phyloP scores from a whole-genome alignment of 2,797 vertebrate genomes.

The Gila robusta region DNA sequence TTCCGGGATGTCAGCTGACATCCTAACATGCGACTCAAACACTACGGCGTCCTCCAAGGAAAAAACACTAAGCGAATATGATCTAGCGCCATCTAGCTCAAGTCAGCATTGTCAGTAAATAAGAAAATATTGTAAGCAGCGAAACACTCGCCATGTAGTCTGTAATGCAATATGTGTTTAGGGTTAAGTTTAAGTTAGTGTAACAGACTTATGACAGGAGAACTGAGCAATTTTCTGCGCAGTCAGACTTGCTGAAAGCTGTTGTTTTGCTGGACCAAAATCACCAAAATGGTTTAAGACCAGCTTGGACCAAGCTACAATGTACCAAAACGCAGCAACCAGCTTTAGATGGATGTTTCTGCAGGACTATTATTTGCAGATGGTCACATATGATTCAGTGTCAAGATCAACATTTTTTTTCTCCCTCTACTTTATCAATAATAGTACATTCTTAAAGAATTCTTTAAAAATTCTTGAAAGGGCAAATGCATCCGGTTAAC shows the following conservation, averaged over 20 bases:
- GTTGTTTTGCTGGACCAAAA: not conserved
- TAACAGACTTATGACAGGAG: not conserved
- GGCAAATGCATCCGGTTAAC: conserved; percentile 35
- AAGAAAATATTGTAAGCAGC: not conserved
- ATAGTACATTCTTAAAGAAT: not conserved
- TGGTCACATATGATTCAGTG: not conserved
- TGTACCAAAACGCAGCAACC: not conserved
- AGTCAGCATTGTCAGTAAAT: not conserved
- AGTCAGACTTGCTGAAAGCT: not conserved
- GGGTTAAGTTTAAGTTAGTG: not conserved
- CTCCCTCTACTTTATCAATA: not conserved
- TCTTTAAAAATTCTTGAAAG: conserved; percentile 9
- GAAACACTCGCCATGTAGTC: not conserved
- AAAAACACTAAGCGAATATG: conserved; percentile 41
- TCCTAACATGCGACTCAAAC: conserved; percentile 65
- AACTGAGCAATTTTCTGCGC: not conserved
- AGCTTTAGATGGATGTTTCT: not conserved
- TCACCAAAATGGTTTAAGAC: not conserved
- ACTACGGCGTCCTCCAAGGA: conserved; percentile 56
- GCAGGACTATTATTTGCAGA: not conserved
- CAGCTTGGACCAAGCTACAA: not conserved
- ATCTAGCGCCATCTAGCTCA: conserved; percentile 32
- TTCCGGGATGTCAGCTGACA: conserved; percentile 71
- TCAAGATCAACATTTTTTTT: not conserved
- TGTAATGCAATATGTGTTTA: not conserved